Base-by-base conservation (phyloP, 2,888 invertebrate genomes). In the Altica lythri region DNA sequence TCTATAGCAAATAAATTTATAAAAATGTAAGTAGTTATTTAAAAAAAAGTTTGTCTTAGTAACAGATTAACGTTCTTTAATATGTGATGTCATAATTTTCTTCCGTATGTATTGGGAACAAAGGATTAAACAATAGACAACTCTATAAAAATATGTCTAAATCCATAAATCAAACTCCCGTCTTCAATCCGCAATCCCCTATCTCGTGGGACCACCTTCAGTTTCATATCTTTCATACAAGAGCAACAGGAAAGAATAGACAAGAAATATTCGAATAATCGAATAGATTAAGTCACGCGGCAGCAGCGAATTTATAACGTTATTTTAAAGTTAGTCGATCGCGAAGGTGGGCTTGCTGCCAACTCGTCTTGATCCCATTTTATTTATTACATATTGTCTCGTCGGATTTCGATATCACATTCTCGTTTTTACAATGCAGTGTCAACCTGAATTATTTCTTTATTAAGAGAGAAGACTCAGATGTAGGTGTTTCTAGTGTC, bases 331-430 rank as follows among this genome's bases (percentile, higher is more conserved):
- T 25, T 27, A 47, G 30, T 40, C 19, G 54, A 45, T 49, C 53
- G 53, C 42, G 51, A 55, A 55, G 55, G 51, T 52, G 51, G 47
- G 44, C 46, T n/a, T n/a, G n/a, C n/a, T 13, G 30, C 30, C 30
- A 30, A 30, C 30, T n/a, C 47, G 37, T 29, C 52, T 52, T 48
- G 56, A 52, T 56, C 52, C 48, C 48, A 44, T 43, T 45, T 56
- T 56, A 56, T 56, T 56, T 56, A 56, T 56, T 56, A 48, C 52
- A 48, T 56, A 56, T 56, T 56, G 56, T 56, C 52, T 52, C 48
- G 44, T 9, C 32, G 44, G 52, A 56, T 56, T 56, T 48, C 52
- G 56, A 52, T 45, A 32, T 38, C 40, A 19, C 32, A 45, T 56
- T 49, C 38, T 25, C 37, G 29, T 52, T 46, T 46, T 52, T 49